These are phyloP conservation scores for Glandiceps talaboti DNA, from an alignment of 53 echinoderm and acorn worm genomes.

Conservation along the genomic window DNA sequence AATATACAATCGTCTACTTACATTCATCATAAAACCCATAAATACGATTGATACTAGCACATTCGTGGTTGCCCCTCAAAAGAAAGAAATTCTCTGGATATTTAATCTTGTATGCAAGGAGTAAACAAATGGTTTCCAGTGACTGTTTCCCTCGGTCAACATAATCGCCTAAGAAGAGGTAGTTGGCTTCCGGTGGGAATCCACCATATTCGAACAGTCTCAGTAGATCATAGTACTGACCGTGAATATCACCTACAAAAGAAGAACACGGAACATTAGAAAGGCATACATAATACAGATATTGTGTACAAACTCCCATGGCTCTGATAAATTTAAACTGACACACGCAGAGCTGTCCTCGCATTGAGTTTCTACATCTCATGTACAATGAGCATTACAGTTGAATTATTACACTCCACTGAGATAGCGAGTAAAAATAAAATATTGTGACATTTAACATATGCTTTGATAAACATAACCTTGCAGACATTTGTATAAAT, in stretches of 20 bases:
- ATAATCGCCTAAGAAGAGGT: slow-evolving; percentile 94
- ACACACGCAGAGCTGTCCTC: no score
- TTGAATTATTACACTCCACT: no score
- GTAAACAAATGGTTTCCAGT: slow-evolving; percentile 91
- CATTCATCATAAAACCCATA: slow-evolving; percentile 99
- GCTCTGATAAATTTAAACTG: no score
- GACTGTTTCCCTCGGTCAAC: slow-evolving; percentile 99
- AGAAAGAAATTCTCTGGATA: slow-evolving; percentile 99
- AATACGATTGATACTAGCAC: slow-evolving; percentile 99
- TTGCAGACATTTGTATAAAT: no score
- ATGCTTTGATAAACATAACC: no score
- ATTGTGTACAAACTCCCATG: no score
- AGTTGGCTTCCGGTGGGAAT: slow-evolving; percentile 98
- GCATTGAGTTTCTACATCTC: no score
- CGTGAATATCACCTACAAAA: slow-evolving; percentile 99
- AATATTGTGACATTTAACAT: no score
- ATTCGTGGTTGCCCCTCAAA: slow-evolving; percentile 91
- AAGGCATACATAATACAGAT: no score
- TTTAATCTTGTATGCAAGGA: slow-evolving; percentile 98
- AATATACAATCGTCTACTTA: slow-evolving; percentile 42
- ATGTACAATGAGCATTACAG: no score
- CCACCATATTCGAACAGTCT: slow-evolving; percentile 98
- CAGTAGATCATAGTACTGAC: slow-evolving; percentile 98
- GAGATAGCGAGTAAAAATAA: no score
- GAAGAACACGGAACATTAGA: no score